phyloP scores from a whole-genome alignment of 2,113 vertebrate species.

The Nannobrachium achirus region DNA sequence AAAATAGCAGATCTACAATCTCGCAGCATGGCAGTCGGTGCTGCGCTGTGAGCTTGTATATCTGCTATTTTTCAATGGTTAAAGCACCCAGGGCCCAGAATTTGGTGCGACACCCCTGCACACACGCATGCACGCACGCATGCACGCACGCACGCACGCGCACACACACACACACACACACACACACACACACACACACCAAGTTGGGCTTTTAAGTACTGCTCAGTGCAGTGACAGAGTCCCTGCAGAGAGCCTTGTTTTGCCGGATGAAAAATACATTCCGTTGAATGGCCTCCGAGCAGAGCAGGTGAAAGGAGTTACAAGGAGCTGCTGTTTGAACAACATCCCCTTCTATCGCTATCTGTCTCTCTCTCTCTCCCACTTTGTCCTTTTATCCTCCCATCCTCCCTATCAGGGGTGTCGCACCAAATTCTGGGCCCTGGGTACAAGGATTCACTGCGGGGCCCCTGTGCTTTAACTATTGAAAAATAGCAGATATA shows the following conservation, averaged over 20 bases:
- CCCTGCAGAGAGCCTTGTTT: slow-evolving; percentile 62
- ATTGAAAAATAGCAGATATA: no score
- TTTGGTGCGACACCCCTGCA: no score
- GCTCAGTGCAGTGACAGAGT: slow-evolving; percentile 44
- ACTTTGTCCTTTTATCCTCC: background rate
- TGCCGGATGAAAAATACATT: slow-evolving; percentile 64
- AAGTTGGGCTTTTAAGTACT: slow-evolving; percentile 59
- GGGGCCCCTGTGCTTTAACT: no score
- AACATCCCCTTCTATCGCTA: slow-evolving; percentile 34
- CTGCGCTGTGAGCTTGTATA: no score
- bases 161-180: background rate
- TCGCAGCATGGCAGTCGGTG: no score
- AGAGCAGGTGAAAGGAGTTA: slow-evolving; percentile 58
- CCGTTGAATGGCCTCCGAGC: slow-evolving; percentile 48
- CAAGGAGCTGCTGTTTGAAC: slow-evolving; percentile 56
- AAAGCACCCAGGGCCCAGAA: no score
- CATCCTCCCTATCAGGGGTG: no score
- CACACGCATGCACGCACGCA: no score
- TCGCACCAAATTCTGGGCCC: no score
- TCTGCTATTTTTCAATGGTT: no score
- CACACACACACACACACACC: background rate
- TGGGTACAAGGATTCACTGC: no score
- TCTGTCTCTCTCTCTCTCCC: slow-evolving; percentile 19
- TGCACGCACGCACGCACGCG: background rate
- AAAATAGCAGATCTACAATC: no score